Evolutionary conservation across 2,113 vertebrate species (phyloP).

Genomic region (Nesospiza acunhae): DNA sequence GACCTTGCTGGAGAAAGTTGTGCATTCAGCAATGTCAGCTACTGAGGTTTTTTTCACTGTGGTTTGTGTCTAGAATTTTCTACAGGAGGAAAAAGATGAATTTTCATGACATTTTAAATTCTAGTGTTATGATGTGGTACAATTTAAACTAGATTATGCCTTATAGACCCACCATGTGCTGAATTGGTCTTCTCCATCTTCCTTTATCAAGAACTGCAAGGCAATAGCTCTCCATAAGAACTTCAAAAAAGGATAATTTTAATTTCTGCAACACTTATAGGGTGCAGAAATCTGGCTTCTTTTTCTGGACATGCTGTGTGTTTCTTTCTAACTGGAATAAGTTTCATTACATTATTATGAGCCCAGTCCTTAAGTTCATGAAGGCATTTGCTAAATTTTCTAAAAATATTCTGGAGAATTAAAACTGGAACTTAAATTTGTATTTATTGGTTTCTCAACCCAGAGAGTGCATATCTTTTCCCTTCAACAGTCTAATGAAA

Average conservation of each 20-base stretch:
- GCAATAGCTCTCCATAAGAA: not conserved
- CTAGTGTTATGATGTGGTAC: not conserved
- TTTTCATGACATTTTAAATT: not conserved
- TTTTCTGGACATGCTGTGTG: not conserved
- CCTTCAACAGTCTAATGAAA: not conserved
- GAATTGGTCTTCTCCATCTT: not conserved
- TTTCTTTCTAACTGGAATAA: not conserved
- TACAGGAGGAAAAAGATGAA: not conserved
- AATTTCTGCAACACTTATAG: not conserved
- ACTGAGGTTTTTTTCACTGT: not conserved
- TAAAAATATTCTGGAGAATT: not conserved
- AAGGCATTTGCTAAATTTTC: not conserved
- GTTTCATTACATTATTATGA: not conserved
- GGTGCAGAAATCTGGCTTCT: not conserved
- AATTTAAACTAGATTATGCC: not conserved
- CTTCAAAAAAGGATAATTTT: not conserved
- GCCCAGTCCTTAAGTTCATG: not conserved
- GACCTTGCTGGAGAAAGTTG: constrained; percentile 31
- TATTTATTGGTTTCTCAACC: not conserved
- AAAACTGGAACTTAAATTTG: not conserved
- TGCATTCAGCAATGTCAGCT: not conserved
- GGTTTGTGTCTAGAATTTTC: not conserved
- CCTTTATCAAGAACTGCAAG: not conserved
- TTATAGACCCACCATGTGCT: not conserved
- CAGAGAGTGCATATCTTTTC: not conserved